phyloP scores from a whole-genome alignment of 2,113 vertebrate species.

The Isurus oxyrinchus region DNA sequence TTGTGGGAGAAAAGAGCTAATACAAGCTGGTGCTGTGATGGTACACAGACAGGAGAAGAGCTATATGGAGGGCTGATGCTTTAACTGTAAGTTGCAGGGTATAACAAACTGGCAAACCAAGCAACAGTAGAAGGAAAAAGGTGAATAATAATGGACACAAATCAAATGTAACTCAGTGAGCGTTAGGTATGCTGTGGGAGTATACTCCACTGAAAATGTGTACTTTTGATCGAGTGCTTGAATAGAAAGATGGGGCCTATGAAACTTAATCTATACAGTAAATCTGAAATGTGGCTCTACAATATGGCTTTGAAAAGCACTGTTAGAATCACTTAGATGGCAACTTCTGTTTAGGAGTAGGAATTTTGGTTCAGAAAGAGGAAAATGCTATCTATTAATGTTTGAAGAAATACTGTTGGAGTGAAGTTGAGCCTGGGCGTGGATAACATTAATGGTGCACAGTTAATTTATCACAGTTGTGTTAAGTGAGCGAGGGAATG shows the following conservation, averaged over 20 bases:
- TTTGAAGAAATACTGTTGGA: neutral
- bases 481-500: no score
- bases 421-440: no score
- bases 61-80: neutral
- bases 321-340: neutral
- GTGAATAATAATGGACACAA: neutral
- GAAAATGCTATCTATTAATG: neutral
- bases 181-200: neutral
- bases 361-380: neutral
- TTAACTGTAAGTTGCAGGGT: neutral
- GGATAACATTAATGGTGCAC: no score
- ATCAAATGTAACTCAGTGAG: neutral
- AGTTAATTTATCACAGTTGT: no score
- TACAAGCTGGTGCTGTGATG: neutral
- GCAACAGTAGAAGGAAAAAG: neutral
- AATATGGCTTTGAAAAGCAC: neutral
- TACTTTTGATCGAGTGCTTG: neutral
- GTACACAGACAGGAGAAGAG: no score
- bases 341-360: neutral
- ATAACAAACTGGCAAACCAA: neutral
- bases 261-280: neutral
- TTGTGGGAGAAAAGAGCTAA: neutral
- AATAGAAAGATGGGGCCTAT: neutral
- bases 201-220: neutral
- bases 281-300: neutral